These are phyloP conservation scores for Chelonoidis abingdonii DNA, from an alignment of 2,113 vertebrate genomes.

Conservation along the genomic window DNA sequence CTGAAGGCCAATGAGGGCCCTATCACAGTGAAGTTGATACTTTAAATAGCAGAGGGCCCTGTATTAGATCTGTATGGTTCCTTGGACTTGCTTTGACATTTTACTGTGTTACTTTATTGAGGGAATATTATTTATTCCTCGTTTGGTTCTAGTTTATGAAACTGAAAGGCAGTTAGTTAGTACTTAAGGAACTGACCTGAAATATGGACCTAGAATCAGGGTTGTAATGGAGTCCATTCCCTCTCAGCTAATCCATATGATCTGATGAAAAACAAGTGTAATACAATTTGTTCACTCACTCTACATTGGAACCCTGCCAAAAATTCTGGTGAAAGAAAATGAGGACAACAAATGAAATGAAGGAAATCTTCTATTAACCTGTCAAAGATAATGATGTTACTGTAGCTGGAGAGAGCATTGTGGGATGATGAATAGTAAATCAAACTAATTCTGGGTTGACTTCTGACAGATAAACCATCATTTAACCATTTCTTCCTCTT, in stretches of 20 bases:
- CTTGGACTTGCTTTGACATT: constrained; percentile 43
- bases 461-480: fast-evolving
- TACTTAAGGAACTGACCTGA: constrained; percentile 19
- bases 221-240: constrained; percentile 62
- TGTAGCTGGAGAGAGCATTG: neutral
- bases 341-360: neutral
- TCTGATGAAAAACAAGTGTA: constrained; percentile 65
- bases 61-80: neutral
- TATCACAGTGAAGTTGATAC: neutral
- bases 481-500: fast-evolving
- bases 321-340: neutral
- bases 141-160: constrained; percentile 69
- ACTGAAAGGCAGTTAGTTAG: constrained; percentile 48
- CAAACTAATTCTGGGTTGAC: neutral
- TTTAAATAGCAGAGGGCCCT: constrained; percentile 30
- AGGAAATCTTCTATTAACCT: neutral
- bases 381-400: neutral
- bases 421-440: neutral
- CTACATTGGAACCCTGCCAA: neutral
- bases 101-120: constrained; percentile 24
- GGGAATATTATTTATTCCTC: constrained; percentile 64
- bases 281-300: constrained; percentile 49
- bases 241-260: constrained; percentile 61
- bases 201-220: constrained; percentile 47
- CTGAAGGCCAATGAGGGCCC: too few relatives aligned